Conservation (phyloP, 2,113 vertebrate genomes). For the Cygnus atratus region DNA sequence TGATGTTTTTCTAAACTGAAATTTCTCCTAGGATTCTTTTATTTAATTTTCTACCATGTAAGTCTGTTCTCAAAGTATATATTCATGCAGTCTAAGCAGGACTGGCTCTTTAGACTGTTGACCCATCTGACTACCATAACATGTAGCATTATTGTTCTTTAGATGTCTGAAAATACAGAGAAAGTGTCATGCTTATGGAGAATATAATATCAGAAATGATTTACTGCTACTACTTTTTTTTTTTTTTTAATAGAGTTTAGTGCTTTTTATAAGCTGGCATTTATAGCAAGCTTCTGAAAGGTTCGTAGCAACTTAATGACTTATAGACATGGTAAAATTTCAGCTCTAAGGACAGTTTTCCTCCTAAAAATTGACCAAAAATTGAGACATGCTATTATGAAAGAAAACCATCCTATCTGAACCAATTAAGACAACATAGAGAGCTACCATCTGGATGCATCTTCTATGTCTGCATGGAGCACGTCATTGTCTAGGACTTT, state of each 20-base stretch:
- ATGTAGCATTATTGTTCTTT: background rate
- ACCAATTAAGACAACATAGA: background rate
- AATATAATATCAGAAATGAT: background rate
- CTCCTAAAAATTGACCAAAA: background rate
- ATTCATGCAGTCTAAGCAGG: background rate
- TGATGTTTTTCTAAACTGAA: background rate
- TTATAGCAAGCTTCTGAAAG: background rate
- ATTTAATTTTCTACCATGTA: background rate
- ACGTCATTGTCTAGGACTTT: background rate
- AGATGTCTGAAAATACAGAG: background rate
- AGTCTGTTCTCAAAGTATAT: background rate
- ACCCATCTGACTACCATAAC: background rate
- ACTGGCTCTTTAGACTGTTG: background rate
- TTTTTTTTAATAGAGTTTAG: background rate
- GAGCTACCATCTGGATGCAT: background rate
- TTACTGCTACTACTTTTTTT: background rate
- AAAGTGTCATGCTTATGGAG: background rate
- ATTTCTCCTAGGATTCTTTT: background rate
- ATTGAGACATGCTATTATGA: background rate
- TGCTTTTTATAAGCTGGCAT: background rate
- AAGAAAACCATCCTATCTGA: background rate
- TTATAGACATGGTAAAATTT: background rate
- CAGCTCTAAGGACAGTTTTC: background rate
- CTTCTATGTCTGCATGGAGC: background rate
- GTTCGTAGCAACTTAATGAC: background rate